phyloP scores from a whole-genome alignment of 2,888 invertebrate genomes.

The Geotrupes spiniger region DNA sequence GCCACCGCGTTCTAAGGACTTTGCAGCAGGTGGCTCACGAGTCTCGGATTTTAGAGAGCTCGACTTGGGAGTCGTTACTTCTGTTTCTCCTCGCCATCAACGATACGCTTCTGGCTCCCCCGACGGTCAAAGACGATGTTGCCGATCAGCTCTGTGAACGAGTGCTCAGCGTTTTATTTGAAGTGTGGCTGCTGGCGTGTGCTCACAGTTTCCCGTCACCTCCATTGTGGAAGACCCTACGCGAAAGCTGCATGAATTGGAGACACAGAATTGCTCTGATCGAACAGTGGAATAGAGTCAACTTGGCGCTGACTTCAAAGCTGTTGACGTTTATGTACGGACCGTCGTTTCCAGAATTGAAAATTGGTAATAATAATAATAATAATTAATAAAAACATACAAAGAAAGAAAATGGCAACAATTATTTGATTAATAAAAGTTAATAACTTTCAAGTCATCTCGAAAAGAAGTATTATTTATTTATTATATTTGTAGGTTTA shows the following conservation, averaged over 20 bases:
- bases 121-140: conserved; percentile 91
- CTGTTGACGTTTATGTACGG: conserved; percentile 88
- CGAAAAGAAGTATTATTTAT: too few relatives aligned
- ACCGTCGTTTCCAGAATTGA: conserved; percentile 74
- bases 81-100: conserved; percentile 87
- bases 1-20: conserved; percentile 85
- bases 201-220: conserved; percentile 89
- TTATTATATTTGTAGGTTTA: background rate
- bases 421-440: background rate
- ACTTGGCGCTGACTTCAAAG: conserved; percentile 81
- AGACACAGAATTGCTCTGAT: conserved; percentile 89
- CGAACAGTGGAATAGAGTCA: conserved; percentile 93
- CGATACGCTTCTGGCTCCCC: conserved; percentile 86
- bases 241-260: conserved; percentile 92
- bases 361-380: conserved; percentile 60
- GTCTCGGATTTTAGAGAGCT: conserved; percentile 71
- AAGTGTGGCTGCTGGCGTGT: conserved; percentile 72
- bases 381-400: background rate
- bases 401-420: background rate
- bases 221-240: conserved; percentile 90
- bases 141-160: conserved; percentile 89
- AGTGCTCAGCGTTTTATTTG: conserved; percentile 86
- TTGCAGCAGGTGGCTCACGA: conserved; percentile 77
- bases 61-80: conserved; percentile 89
- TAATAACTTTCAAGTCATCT: too few relatives aligned